A percentile compares a stretch with the other conserved stretches of the same genome.
These are phyloP conservation scores for Panzeria rudis DNA, from an alignment of 2,888 invertebrate species.

Conservation along the genomic window DNA sequence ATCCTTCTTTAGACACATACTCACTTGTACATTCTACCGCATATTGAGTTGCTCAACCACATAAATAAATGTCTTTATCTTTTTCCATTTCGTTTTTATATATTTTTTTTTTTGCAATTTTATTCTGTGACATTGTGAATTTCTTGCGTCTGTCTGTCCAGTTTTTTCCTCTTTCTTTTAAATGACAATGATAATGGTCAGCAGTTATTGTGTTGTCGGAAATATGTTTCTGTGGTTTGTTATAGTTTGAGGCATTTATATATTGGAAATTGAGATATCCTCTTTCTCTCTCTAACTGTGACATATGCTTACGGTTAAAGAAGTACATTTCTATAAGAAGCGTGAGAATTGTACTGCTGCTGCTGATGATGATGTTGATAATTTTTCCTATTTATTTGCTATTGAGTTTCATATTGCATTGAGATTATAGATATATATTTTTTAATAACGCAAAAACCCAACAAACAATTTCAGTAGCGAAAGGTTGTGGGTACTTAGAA, in stretches of 20 bases:
- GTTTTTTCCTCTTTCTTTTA: background rate
- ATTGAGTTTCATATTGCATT: constrained; percentile 47
- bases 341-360: constrained; percentile 67
- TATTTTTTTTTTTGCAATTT: constrained; percentile 23
- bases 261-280: constrained; percentile 60
- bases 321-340: constrained; percentile 51
- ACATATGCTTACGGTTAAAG: constrained; percentile 1
- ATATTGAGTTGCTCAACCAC: constrained; percentile 58
- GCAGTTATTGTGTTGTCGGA: constrained; percentile 46
- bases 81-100: background rate
- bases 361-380: constrained; percentile 37
- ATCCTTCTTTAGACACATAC: constrained; percentile 1
- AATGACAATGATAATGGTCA: constrained; percentile 47
- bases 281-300: constrained; percentile 12
- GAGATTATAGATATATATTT: constrained; percentile 44
- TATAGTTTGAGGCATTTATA: constrained; percentile 9
- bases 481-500: background rate
- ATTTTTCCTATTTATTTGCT: constrained; percentile 14
- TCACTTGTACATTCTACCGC: background rate
- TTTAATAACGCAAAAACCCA: constrained; percentile 12
- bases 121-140: constrained; percentile 31
- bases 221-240: constrained; percentile 24
- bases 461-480: background rate
- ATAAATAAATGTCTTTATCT: constrained; percentile 65
- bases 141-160: background rate